Evolutionary conservation across 2,888 invertebrate species (phyloP).

Genomic region (Tinea trinotella): DNA sequence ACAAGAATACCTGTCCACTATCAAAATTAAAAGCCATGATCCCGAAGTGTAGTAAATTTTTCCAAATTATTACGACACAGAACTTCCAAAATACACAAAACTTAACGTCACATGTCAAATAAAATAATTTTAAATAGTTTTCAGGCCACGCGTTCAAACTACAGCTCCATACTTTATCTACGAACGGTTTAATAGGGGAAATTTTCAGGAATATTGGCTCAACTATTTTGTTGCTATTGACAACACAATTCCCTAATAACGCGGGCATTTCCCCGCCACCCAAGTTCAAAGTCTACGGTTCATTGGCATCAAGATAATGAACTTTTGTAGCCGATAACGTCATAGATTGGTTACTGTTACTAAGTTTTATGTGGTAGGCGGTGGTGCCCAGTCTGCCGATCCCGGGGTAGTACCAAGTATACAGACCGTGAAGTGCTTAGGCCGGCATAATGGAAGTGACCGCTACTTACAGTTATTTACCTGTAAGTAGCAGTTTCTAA

Average conservation of each 20-base stretch:
- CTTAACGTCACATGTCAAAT: slow-evolving; percentile 25
- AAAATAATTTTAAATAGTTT: slow-evolving; percentile 20
- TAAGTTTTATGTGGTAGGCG: no score
- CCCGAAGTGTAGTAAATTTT: slow-evolving; percentile 24
- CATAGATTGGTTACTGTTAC: no score
- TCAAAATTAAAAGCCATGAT: slow-evolving; percentile 59
- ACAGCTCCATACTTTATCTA: neutral
- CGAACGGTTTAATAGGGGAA: neutral
- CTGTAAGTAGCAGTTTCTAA: no score
- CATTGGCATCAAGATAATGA: slow-evolving; percentile 7
- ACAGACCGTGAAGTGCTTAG: no score
- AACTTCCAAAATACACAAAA: slow-evolving; percentile 27
- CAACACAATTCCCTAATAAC: slow-evolving; percentile 29
- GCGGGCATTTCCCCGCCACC: neutral
- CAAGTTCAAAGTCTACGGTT: neutral
- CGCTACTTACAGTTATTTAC: no score
- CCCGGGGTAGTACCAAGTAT: no score
- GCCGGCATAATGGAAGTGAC: no score
- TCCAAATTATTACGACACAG: slow-evolving; percentile 36
- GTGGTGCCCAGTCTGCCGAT: no score
- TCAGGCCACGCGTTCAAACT: slow-evolving; percentile 3
- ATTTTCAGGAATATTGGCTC: slow-evolving; percentile 43
- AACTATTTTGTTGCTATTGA: slow-evolving; percentile 49
- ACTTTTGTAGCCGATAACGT: no score
- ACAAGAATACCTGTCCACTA: slow-evolving; percentile 57